These are phyloP conservation scores for Helogale parvula DNA, from an alignment of 2,113 vertebrate species.

Conservation along the genomic window DNA sequence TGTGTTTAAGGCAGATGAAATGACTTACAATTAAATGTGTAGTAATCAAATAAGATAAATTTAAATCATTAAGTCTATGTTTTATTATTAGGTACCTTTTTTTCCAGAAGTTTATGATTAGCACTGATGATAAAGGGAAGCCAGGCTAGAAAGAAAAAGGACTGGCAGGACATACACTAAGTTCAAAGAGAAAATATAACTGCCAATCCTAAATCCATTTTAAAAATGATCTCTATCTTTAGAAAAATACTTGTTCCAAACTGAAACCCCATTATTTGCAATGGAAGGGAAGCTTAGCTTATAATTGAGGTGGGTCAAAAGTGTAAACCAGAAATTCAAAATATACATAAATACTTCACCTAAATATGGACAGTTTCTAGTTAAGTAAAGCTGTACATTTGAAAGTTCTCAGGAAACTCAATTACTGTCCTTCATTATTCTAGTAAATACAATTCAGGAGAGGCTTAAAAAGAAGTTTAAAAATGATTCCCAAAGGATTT, in stretches of 20 bases:
- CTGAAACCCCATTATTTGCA: conserved; percentile 49
- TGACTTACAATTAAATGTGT: conserved; percentile 38
- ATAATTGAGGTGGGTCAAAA: conserved; percentile 53
- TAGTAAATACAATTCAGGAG: conserved; percentile 54
- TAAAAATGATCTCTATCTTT: conserved; percentile 54
- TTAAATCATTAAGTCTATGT: conserved; percentile 41
- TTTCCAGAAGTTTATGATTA: conserved; percentile 56
- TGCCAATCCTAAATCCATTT: conserved; percentile 26
- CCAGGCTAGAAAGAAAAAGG: background rate
- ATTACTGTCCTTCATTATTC: conserved; percentile 64
- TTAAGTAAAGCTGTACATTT: conserved; percentile 68
- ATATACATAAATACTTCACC: conserved; percentile 45
- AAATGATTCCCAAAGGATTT: conserved; percentile 58
- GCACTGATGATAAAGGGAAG: conserved; percentile 34
- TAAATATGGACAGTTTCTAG: conserved; percentile 46
- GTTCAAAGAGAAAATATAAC: conserved; percentile 52
- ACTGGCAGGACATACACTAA: background rate
- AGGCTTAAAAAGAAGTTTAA: conserved; percentile 64
- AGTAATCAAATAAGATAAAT: conserved; percentile 47
- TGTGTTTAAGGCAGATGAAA: conserved; percentile 31
- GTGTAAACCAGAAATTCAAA: conserved; percentile 34
- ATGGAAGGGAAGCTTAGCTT: background rate
- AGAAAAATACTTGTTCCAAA: conserved; percentile 36
- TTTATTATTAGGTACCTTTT: conserved; percentile 34
- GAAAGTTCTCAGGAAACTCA: conserved; percentile 64